phyloP scores from a whole-genome alignment of 2,888 invertebrate species.

The Corbicula japonica region DNA sequence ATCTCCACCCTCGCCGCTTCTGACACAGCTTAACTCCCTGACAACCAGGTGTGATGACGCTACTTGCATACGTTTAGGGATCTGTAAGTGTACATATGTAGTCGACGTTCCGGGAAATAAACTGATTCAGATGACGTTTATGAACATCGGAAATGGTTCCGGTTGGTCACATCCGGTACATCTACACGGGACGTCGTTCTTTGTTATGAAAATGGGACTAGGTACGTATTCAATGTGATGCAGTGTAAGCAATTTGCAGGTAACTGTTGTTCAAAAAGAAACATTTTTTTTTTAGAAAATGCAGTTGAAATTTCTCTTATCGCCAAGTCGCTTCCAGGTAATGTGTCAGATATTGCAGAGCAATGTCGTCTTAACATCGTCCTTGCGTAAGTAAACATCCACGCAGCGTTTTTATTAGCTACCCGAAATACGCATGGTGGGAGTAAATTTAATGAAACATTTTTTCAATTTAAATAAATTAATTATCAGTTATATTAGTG shows the following conservation, averaged over 20 bases:
- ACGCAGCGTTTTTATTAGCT: background rate
- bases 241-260: too few species aligned
- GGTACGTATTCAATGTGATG: constrained; percentile 3
- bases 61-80: constrained; percentile 32
- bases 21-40: constrained; percentile 48
- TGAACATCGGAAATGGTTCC: constrained; percentile 66
- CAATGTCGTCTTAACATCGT: background rate
- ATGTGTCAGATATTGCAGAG: too few species aligned
- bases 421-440: too few species aligned
- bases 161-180: constrained; percentile 77
- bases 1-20: constrained; percentile 45
- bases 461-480: too few species aligned
- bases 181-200: constrained; percentile 79
- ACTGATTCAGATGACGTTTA: constrained; percentile 69
- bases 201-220: constrained; percentile 61
- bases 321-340: background rate
- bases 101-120: constrained; percentile 21
- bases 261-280: too few species aligned
- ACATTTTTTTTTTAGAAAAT: background rate
- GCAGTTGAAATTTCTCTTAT: background rate
- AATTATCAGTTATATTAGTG: too few species aligned
- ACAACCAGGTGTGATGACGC: constrained; percentile 18
- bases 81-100: constrained; percentile 70
- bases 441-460: too few species aligned
- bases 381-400: background rate